These are phyloP conservation scores for Clarias batrachus DNA, from an alignment of 2,113 vertebrate species.

Conservation along the genomic window DNA sequence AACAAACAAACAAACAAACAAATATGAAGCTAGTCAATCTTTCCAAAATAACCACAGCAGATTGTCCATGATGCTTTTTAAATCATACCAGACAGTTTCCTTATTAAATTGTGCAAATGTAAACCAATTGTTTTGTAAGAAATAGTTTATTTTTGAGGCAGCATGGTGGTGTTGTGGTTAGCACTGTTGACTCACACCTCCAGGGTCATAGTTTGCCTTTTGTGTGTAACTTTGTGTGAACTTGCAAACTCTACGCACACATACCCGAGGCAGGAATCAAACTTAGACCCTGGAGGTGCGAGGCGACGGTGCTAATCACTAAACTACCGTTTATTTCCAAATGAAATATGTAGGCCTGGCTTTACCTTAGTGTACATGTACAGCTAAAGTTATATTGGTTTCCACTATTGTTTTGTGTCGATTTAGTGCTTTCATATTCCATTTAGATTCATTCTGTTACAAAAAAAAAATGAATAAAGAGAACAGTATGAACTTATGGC, in stretches of 20 bases:
- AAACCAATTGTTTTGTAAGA: neutral
- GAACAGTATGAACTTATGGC: neutral
- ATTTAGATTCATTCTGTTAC: neutral
- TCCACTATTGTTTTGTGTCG: neutral
- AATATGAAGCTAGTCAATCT: neutral
- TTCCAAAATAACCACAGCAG: neutral
- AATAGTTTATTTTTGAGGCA: slow-evolving; percentile 5
- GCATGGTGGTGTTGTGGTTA: no score
- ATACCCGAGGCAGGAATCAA: no score
- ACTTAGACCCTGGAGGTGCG: no score
- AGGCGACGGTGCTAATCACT: no score
- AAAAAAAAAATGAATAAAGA: neutral
- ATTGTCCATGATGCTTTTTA: neutral
- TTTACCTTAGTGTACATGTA: neutral
- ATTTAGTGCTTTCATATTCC: neutral
- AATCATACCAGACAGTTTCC: neutral
- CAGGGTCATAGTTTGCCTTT: no score
- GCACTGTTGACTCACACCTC: no score
- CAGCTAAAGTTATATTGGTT: neutral
- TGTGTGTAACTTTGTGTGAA: no score
- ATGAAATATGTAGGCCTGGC: neutral
- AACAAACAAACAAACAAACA: no score
- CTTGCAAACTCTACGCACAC: no score
- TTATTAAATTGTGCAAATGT: neutral
- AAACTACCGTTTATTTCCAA: neutral